Evolutionary conservation across 2,113 vertebrate genomes (phyloP).

Genomic region (Hemiscyllium ocellatum): DNA sequence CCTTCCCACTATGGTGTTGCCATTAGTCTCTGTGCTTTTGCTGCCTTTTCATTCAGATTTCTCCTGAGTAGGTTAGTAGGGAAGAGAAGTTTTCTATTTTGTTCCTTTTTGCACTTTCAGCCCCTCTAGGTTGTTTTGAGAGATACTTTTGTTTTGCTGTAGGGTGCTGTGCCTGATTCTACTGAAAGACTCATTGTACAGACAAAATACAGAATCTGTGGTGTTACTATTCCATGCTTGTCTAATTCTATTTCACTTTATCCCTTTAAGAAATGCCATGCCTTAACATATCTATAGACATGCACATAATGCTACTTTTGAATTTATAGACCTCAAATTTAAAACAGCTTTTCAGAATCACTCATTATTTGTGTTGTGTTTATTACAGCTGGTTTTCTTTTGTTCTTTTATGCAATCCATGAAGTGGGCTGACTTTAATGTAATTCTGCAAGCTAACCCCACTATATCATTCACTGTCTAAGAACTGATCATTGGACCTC

Average conservation of each 20-base stretch:
- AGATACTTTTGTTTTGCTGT: conserved; percentile 27
- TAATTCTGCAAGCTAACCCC: not conserved
- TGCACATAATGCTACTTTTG: conserved; percentile 24
- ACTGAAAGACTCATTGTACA: not conserved
- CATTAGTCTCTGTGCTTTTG: not conserved
- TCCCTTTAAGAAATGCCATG: not conserved
- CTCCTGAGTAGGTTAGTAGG: not conserved
- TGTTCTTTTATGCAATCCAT: not conserved
- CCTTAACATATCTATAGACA: conserved; percentile 19
- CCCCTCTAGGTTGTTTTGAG: conserved; percentile 15
- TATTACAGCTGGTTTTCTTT: conserved; percentile 26
- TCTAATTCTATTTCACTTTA: not conserved
- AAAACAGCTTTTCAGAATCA: conserved; percentile 21
- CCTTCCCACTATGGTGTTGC: conserved; percentile 3
- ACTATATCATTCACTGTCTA: not conserved
- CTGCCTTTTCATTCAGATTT: not conserved
- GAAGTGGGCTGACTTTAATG: not conserved
- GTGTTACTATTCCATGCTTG: not conserved
- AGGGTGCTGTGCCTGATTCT: not conserved
- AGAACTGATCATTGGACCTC: too few relatives aligned
- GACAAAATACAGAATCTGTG: not conserved
- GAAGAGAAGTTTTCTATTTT: conserved; percentile 1
- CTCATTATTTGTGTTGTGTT: not conserved
- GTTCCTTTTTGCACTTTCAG: not conserved
- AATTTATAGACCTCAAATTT: not conserved